Base-by-base conservation (phyloP, 1,140 invertebrate species). In the Eciton burchellii region DNA sequence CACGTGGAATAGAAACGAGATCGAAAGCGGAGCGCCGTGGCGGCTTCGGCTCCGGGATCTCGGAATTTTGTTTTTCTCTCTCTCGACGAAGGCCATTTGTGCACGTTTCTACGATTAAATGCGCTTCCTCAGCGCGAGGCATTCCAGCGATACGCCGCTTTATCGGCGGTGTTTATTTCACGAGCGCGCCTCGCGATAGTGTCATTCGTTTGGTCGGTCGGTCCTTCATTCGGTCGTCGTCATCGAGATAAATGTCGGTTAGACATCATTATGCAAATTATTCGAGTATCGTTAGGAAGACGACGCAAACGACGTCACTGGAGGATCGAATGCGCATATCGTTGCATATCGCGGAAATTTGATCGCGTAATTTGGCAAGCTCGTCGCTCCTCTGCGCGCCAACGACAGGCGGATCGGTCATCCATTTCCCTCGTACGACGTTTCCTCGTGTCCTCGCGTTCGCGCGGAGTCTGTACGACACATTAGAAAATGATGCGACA, bases 121-220 rank as follows among this genome's bases (percentile, higher is more conserved):
- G 1, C 41, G 84, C 85, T 87, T 85, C 72, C 72, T 87, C 84
- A 83, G 84, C 85, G 56, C 19, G 57, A 85, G 73, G 65, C 56
- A 16, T 71, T 63, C 66, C 6, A 73, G 68, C n/a, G 63, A 76
- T 82, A 76, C 49, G 8, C 54, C 24, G 21, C 24, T 70, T 81
- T 86, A 86, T 86, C 84, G 12, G 56, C 41, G 35, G 49, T 81
- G 63, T 86, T 84, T 86, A 49, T 86, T 86, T 82, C 83, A 49
- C 43, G 65, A 56, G 5, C 35, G 43, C 45, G 24, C 43, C 14
- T 70, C 24, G 70, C 43, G 77, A 60, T 43, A 63, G 43, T n/a
- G 47, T 41, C n/a, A 19, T 19, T 2, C 54, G 56, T 60, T 12
- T 35, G 6, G 2, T 35, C 35, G 35, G 2, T 35, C 52, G 52